Evolutionary conservation across 2,888 invertebrate genomes (phyloP).

Genomic region (Pteria penguin): DNA sequence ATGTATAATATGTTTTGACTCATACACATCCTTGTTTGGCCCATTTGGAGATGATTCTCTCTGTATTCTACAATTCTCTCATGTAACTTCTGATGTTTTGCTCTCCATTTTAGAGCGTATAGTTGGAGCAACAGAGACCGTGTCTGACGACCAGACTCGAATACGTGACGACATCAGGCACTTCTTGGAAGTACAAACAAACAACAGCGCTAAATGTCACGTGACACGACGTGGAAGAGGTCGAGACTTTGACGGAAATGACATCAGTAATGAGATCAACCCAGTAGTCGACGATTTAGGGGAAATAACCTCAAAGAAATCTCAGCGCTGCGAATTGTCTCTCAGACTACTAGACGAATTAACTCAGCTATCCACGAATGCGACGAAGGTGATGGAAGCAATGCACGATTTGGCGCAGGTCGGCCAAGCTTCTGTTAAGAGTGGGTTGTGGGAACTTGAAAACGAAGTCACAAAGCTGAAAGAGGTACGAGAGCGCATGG

Average conservation of each 20-base stretch:
- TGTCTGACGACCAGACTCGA: slow-evolving; percentile 61
- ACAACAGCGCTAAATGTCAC: slow-evolving; percentile 10
- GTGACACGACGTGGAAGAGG: neutral
- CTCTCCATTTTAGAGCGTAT: slow-evolving; percentile 51
- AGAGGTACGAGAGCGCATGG: slow-evolving; percentile 36
- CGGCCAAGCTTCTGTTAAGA: slow-evolving; percentile 59
- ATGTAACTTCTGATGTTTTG: no score
- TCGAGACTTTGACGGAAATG: neutral
- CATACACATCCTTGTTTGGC: no score
- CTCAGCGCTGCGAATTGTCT: slow-evolving; percentile 45
- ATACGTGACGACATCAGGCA: slow-evolving; percentile 56
- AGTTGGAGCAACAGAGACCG: slow-evolving; percentile 62
- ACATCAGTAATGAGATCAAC: slow-evolving; percentile 9
- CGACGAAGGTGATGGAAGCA: slow-evolving; percentile 53
- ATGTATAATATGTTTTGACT: no score
- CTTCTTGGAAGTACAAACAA: slow-evolving; percentile 44
- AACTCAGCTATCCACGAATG: slow-evolving; percentile 51
- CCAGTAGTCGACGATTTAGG: neutral
- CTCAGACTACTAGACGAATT: slow-evolving; percentile 45
- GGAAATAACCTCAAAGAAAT: neutral
- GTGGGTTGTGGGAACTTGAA: slow-evolving; percentile 54
- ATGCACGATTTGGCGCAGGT: slow-evolving; percentile 65
- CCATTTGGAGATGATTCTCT: no score
- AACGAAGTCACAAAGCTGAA: slow-evolving; percentile 59
- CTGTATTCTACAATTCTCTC: no score